Evolutionary conservation across 92 coral and sea anemone species (phyloP), one percentile per base, ranked within the genome.

Genomic region (Phymanthus crucifer): DNA sequence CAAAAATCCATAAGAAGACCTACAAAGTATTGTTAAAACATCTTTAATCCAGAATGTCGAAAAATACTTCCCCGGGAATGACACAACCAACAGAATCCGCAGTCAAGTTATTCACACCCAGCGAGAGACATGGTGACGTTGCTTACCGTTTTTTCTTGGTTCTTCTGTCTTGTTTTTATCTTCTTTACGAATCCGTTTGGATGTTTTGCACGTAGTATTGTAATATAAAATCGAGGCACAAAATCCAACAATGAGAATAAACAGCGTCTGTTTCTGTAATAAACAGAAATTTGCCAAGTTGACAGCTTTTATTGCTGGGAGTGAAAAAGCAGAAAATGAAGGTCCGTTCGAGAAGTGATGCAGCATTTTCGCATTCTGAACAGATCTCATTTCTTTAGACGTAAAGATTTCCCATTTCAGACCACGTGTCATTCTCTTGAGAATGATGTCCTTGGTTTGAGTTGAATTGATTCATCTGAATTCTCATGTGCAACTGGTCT

Each of bases 221-320:
- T 73, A 61, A 50, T 82, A 82, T 11, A 82, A 56, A 43, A 82
- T 9, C 2, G 86, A 73, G 37, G 86, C 35, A 9, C 38, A 32
- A 33, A 82, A 82, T 45, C 86, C 86, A 38, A 36, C 56, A 13
- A 66, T 45, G 2, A 82, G 46, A 37, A 82, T 74, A 74, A 82
- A 82, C 50, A 82, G 24, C 36, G 79, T 82, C 67, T 82, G 86
- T 40, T 74, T 18, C 86, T 82, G 70, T 16, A 74, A 64, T 35
- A 72, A 43, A 58, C 14, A 21, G 14, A 61, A 69, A 34, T 34
- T 16, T 34, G 71, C 14, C 38, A 14, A 66, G 71, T 19, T 19
- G 26, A 19, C 3, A 50, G 57, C 21, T 50, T 14, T 50, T 50
- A 14, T 50, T 13, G 9, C 23, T 21, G 3, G 10, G 23, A n/a